Evolutionary conservation across 1,140 invertebrate genomes (phyloP), one percentile per base, ranked within the genome.

Genomic region (Cydia fagiglandana): DNA sequence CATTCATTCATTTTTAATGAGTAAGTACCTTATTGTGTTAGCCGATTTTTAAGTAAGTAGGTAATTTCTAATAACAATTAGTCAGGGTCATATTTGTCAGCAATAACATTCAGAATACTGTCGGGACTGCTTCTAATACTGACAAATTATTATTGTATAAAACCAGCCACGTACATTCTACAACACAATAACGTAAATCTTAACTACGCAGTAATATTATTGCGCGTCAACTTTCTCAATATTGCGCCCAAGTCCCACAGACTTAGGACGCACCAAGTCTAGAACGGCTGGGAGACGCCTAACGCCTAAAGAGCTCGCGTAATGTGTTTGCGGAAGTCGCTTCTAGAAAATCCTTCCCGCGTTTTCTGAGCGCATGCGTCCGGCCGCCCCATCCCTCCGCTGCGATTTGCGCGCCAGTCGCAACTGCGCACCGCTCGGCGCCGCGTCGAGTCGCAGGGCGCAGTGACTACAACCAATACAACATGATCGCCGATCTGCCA

Each of bases 261-360:
- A 66, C 64, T 70, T 38, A 70, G 34, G 9, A 70, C 6, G n/a
- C 66, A 45, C 34, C 0, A 53, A 61, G 56, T 61, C 64, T 66
- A 66, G 64, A 66, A 66, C 12, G 64, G 64, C 64, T 7, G 66
- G 30, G 66, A 17, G 2, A 34, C 66, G 66, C 38, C 66, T 34
- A 34, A 64, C 64, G 64, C 64, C 3, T 56, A 56, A 56, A 24
- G 30, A 34, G 20, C 5, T 38, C 66, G 66, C 38, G 13, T 70
- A 38, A 61, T n/a, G 20, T 76, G 74, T 76, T 77, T 79, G 77
- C 79, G 76, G 80, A 81, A 83, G 80, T 76, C 77, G 78, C 81
- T 88, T 90, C 86, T 90, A 90, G 87, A 89, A 89, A 78, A 76
- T 80, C 77, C 85, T 91, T 91, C 88, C 90, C 90, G 90, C 88